Evolutionary conservation across 2,797 vertebrate species (phyloP), one percentile per base, ranked within the genome.

Genomic region (Lacerta agilis): DNA sequence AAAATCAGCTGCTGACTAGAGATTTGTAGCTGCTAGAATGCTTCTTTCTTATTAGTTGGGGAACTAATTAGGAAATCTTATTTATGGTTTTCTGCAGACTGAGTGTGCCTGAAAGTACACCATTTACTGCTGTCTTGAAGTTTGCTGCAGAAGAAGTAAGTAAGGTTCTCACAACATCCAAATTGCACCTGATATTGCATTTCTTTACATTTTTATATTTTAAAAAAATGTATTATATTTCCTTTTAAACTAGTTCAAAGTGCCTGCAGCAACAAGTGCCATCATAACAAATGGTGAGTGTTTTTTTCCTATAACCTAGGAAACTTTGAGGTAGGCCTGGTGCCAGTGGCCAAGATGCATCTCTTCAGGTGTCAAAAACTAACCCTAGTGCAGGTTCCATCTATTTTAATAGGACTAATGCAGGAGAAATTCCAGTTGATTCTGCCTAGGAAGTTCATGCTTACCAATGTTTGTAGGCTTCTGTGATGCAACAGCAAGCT

Each of bases 221-320:
- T 64, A 7, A 0, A 64, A 64, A 64, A 64, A 91, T 87, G 86
- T 94, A 1, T 85, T 29, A 1, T 83, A 2, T 10, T 87, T 90
- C 95, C 94, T 29, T 86, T 82, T 90, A 85, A 64, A 90, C 89
- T 95, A 99, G 99, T 99, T 99, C 96, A 99, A 99, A 97, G 99
- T 99, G 92, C 98, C 98, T 90, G 97, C 99, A 94, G 98, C 98
- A 90, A 99, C 98, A 92, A 99, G 98, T 94, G 99, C 99, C 13
- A 99, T 99, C 94, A 99, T 99, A 95, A 99, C 99, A 90, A 99
- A 99, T 85, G 99, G 99, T 99, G 97, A 98, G 98, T 94, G 69
- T 89, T 27, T 55, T 55, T 18, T 9, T 1, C 2, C 38, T 27
- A 1, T 27, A 73, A 72, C 5, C 58, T 27, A 9, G 13, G 64